Evolutionary conservation across 92 coral and sea anemone genomes (phyloP), one percentile per base, ranked within the genome.

Genomic region (Bergia sp.): DNA sequence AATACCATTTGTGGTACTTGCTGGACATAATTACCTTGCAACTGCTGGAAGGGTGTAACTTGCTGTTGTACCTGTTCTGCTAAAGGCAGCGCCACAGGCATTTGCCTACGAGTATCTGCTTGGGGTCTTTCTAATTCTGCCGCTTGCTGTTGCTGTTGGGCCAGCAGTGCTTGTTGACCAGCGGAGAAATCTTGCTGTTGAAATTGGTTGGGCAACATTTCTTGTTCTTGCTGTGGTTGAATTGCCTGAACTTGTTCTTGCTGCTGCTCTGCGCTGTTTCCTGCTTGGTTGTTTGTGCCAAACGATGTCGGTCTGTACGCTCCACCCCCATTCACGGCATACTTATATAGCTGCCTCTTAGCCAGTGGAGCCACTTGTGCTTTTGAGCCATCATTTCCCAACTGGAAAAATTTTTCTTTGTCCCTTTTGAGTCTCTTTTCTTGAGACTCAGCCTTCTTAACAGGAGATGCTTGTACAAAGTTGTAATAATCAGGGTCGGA

Each of bases 111-210:
- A 49, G 75, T 73, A 10, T 71, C 86, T 88, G 92, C 36, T 53
- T 82, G 76, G 5, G 69, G 66, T 39, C 61, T 89, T 64, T 61
- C 86, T 66, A 45, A 45, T 72, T 42, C 75, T 12, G 55, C 65
- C 79, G 37, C 77, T 77, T 89, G 89, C 79, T 72, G 86, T 87
- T 87, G 89, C 82, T 90, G 91, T 78, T 36, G 82, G 10, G 16
- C 77, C 82, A 58, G 77, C 77, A 23, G 36, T n/a, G 44, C 84
- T 79, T 92, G 91, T 80, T 55, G 79, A 57, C 36, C 90, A 36
- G 81, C 75, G 88, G 40, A 44, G 1, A n/a, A 61, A 69, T 10
- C 89, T 37, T 50, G 71, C n/a, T 67, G 42, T 5, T 85, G 64
- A 49, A 86, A 69, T 21, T 53, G 71, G 89, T 79, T 77, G 5